Conservation (phyloP, 2,888 invertebrate genomes). For the Chouioia cunea region DNA sequence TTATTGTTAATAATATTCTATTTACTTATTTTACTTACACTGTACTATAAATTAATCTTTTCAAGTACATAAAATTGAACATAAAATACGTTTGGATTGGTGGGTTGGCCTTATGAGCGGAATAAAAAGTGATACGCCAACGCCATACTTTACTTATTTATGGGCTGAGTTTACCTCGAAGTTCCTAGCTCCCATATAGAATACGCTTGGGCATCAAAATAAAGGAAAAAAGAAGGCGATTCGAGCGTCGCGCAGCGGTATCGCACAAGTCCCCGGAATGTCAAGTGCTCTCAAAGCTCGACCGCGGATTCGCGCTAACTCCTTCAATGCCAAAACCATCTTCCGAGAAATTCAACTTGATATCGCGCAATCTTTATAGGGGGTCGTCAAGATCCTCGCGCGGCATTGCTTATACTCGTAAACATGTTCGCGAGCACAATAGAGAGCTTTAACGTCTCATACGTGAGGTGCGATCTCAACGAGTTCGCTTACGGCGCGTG, state of each 20-base stretch:
- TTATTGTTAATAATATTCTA: too few relatives aligned
- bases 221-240: conserved; percentile 1
- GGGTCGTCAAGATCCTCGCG: conserved; percentile 31
- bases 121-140: too few relatives aligned
- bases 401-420: conserved; percentile 14
- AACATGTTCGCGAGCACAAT: not conserved
- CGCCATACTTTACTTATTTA: too few relatives aligned
- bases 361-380: conserved; percentile 39
- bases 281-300: conserved; percentile 16
- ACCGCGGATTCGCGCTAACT: conserved; percentile 10
- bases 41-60: too few relatives aligned
- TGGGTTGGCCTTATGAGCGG: too few relatives aligned
- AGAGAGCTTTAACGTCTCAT: conserved; percentile 23
- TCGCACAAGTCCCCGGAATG: not conserved
- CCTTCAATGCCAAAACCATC: conserved; percentile 30
- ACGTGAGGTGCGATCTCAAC: conserved; percentile 45
- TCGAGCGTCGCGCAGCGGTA: not conserved
- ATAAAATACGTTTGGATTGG: too few relatives aligned
- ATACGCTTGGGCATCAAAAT: too few relatives aligned
- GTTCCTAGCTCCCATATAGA: too few relatives aligned
- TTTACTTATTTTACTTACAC: too few relatives aligned
- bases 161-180: too few relatives aligned
- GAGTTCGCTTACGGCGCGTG: conserved; percentile 26
- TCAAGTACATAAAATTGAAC: too few relatives aligned
- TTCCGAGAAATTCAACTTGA: conserved; percentile 26